phyloP scores from a whole-genome alignment of 1,140 invertebrate species.

The Ericerus pela region DNA sequence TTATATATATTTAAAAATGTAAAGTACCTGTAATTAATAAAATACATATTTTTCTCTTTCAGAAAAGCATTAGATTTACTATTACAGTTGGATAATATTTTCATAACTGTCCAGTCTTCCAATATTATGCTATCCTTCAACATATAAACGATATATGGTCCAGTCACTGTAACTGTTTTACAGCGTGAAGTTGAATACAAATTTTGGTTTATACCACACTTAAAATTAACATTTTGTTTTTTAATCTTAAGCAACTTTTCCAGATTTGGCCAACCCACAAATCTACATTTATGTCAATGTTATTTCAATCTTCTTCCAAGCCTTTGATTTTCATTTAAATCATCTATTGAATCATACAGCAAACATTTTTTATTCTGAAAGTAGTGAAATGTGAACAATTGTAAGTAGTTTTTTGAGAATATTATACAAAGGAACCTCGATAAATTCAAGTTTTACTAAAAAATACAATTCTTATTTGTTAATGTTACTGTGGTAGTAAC shows the following conservation, averaged over 20 bases:
- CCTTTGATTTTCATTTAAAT: conserved; percentile 82
- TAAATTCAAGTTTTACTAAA: too few relatives aligned
- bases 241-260: conserved; percentile 29
- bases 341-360: conserved; percentile 65
- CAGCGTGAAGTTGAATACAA: conserved; percentile 39
- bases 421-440: too few relatives aligned
- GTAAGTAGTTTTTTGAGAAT: too few relatives aligned
- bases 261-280: conserved; percentile 34
- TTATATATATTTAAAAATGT: too few relatives aligned
- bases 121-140: conserved; percentile 82
- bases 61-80: neutral
- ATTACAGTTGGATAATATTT: conserved; percentile 39
- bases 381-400: too few relatives aligned
- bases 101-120: conserved; percentile 90
- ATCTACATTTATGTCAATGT: conserved; percentile 74
- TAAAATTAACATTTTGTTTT: conserved; percentile 22
- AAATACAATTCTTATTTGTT: neutral
- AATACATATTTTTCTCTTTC: too few relatives aligned
- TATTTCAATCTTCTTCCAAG: conserved; percentile 87
- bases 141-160: conserved; percentile 95
- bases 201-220: conserved; percentile 35
- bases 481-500: neutral
- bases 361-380: conserved; percentile 84
- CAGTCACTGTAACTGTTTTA: conserved; percentile 78
- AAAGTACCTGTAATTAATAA: too few relatives aligned